A percentile compares a stretch with the other conserved stretches of the same genome.
Conservation (phyloP, 2,888 invertebrate species). For the Oligia latruncula region DNA sequence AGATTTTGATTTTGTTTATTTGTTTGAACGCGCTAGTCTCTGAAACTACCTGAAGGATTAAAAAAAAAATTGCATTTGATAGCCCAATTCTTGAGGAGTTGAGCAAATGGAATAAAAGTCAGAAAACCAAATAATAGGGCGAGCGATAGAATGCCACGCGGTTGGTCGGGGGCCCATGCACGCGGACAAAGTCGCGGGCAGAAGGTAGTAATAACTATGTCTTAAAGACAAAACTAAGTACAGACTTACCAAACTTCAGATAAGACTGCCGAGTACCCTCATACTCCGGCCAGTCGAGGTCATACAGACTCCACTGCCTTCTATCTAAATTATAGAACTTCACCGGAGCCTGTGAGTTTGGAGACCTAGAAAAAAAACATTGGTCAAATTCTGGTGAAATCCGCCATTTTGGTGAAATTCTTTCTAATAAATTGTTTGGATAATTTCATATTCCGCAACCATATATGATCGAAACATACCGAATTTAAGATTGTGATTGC, state of each 20-base stretch:
- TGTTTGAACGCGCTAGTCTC: background rate
- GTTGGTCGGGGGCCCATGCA: no score
- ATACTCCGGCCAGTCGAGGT: slow-evolving; percentile 96
- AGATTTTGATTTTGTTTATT: background rate
- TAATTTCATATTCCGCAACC: background rate
- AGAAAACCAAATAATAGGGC: background rate
- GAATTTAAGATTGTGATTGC: background rate
- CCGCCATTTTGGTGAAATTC: no score
- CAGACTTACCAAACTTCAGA: slow-evolving; percentile 92
- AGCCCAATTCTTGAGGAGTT: background rate
- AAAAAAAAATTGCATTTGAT: background rate
- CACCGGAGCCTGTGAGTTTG: slow-evolving; percentile 93
- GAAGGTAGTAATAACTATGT: no score
- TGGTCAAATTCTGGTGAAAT: no score
- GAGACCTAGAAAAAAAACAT: slow-evolving; percentile 90
- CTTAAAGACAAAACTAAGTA: background rate
- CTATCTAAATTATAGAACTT: slow-evolving; percentile 91
- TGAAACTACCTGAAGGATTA: accelerated
- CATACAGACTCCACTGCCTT: slow-evolving; percentile 92
- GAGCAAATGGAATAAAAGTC: background rate
- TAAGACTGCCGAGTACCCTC: slow-evolving; percentile 93
- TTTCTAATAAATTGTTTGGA: background rate
- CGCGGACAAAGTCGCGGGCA: no score
- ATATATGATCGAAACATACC: background rate
- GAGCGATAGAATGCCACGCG: no score